Base-by-base conservation (phyloP, 2,888 invertebrate species). In the Liposcelis brunnea region DNA sequence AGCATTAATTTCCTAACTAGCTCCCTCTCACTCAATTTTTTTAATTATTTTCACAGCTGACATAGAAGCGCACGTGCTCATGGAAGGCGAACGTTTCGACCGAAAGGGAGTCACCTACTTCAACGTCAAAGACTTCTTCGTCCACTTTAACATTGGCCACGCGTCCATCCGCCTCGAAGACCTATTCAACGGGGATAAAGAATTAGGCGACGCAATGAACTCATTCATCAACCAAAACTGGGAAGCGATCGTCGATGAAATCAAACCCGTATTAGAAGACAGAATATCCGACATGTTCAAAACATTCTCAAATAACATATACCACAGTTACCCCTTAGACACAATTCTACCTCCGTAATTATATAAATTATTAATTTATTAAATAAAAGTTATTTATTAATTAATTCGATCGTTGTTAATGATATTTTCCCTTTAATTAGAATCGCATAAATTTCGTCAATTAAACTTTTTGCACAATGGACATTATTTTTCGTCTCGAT, bases 181-280 rank as follows among this genome's bases (percentile, higher is more conserved):
- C 62, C 65, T 84, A 1, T 83, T 83, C 55, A 76, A 80, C 49
- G 79, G 78, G 1, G 79, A 84, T 51, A 64, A 67, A 45, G 72
- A 75, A 48, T 7, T 57, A 69, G 80, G 80, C 21, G 68, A 73
- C 15, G 71, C 77, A 2, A 77, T 83, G 77, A 84, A 84, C 58
- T 60, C 70, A 26, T 82, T 83, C 57, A 59, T 85, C 16, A 84
- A 83, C 55, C 78, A 82, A 40, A 82, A 84, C 58, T 84, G 83
- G 83, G 69, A 72, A 53, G 70, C 69, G 26, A 67, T 85, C 1
- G 69, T 76, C 0, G 72, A 72, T 21, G 82, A 84, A 55, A 67
- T 85, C 3, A 77, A 78, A 54, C 75, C 74, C 1, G 71, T 78
- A 0, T 62, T 85, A 56, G 79, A 81, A 56, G 72, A 73, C 45